Conservation (phyloP, 2,888 invertebrate genomes). For the Synergus laeviventris region DNA sequence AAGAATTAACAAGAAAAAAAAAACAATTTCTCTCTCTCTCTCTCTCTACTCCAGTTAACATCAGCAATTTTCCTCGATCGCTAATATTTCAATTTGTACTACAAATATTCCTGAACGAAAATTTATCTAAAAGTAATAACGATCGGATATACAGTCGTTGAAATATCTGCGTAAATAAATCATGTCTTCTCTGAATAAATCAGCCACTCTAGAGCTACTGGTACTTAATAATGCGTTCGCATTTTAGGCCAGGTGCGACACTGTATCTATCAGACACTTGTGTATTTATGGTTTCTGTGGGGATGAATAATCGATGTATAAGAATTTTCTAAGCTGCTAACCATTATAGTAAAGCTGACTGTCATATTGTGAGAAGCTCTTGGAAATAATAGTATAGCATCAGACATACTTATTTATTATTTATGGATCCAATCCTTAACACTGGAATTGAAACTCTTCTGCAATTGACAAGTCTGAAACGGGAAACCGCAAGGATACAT, state of each 20-base stretch:
- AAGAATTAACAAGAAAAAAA: too few species aligned
- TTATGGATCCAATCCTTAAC: too few species aligned
- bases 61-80: too few species aligned
- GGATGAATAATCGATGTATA: conserved; percentile 34
- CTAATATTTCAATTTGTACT: neutral
- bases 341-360: conserved; percentile 16
- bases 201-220: conserved; percentile 18
- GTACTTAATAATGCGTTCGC: conserved; percentile 26
- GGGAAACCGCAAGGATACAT: too few species aligned
- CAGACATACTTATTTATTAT: conserved; percentile 11
- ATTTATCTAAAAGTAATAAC: neutral
- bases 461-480: too few species aligned
- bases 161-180: conserved; percentile 28
- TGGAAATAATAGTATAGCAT: conserved; percentile 1
- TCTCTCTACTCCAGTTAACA: too few species aligned
- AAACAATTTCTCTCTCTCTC: too few species aligned
- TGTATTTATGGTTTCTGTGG: conserved; percentile 30
- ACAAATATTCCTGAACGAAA: neutral
- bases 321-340: conserved; percentile 10
- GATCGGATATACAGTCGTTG: neutral
- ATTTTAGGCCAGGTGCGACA: conserved; percentile 34
- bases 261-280: conserved; percentile 23
- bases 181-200: conserved; percentile 16
- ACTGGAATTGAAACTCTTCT: too few species aligned
- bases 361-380: conserved; percentile 24